Base-by-base conservation (phyloP, 2,888 invertebrate species). In the Loripinus fragilis region DNA sequence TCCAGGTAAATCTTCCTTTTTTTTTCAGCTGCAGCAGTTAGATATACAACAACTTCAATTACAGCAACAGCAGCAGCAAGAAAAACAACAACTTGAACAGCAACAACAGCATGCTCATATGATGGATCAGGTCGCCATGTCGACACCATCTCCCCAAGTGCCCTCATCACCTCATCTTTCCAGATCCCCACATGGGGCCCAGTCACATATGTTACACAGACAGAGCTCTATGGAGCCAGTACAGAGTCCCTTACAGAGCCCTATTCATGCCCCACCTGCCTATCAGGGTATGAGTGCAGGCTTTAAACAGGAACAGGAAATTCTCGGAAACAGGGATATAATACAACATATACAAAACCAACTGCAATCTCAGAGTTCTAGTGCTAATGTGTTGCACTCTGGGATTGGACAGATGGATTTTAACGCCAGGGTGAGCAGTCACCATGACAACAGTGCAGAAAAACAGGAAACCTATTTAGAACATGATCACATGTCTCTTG, bases 161-260 rank as follows among this genome's bases (percentile, higher is more conserved):
- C 75, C 81, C 64, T 81, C 76, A 48, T 81, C 83, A 42, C 80
- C 83, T 42, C 83, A 83, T 70, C 30, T 80, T 77, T 72, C 77
- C 20, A 74, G 78, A 42, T 78, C 83, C 45, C 80, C 78, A 33
- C 76, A 84, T 73, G 74, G 73, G 20, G 70, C 80, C 23, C 83
- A 78, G 71, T 81, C 84, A 50, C 83, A 81, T 42, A 45, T 82
- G 45, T 35, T 85, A 33, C 85, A 85, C 66, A 76, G 83, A 60
- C 85, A 83, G 71, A 74, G 78, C 28, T 85, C 87, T 20, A 76
- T 87, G 28, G 87, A 87, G 41, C 64, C 85, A 23, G 50, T 80
- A 20, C 77, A 75, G 72, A 83, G 78, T 74, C 81, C 77, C 30
- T 23, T 52, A 30, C 55, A 38, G 52, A 55, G 52, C 38, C 55